Percentiles rank a stretch among this genome's conserved stretches.
Conservation (phyloP, 2,113 vertebrate genomes). For the Pipra filicauda region DNA sequence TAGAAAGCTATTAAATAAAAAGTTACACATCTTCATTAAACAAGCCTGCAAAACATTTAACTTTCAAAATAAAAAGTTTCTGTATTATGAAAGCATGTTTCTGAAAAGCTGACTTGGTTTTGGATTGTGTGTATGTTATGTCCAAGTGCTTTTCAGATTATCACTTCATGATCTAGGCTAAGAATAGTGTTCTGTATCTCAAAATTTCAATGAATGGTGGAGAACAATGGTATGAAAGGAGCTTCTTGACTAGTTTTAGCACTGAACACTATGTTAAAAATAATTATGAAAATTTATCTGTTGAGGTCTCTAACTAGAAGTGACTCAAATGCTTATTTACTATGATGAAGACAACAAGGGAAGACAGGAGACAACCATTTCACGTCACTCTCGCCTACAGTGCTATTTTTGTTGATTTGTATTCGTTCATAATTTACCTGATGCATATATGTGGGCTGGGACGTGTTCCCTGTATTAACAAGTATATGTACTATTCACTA, state of each 20-base stretch:
- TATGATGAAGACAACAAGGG: not conserved
- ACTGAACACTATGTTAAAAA: not conserved
- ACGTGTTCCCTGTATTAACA: not conserved
- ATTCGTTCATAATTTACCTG: not conserved
- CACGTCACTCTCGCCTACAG: not conserved
- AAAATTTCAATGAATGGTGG: not conserved
- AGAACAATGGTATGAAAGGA: not conserved
- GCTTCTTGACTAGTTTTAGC: not conserved
- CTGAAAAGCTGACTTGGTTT: not conserved
- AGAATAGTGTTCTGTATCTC: not conserved
- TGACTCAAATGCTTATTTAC: not conserved
- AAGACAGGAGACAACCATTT: not conserved
- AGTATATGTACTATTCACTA: not conserved
- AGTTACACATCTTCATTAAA: not conserved
- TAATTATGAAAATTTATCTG: not conserved
- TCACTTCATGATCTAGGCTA: not conserved
- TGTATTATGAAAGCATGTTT: not conserved
- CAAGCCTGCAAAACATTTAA: not conserved
- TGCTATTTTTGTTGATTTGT: not conserved
- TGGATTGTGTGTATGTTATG: not conserved
- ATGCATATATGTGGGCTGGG: not conserved
- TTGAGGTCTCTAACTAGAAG: not conserved
- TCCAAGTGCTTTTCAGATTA: not conserved
- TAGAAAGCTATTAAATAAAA: not conserved
- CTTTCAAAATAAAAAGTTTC: not conserved